These are phyloP conservation scores for Arizona elegans DNA, from an alignment of 2,113 vertebrate species.

Conservation along the genomic window DNA sequence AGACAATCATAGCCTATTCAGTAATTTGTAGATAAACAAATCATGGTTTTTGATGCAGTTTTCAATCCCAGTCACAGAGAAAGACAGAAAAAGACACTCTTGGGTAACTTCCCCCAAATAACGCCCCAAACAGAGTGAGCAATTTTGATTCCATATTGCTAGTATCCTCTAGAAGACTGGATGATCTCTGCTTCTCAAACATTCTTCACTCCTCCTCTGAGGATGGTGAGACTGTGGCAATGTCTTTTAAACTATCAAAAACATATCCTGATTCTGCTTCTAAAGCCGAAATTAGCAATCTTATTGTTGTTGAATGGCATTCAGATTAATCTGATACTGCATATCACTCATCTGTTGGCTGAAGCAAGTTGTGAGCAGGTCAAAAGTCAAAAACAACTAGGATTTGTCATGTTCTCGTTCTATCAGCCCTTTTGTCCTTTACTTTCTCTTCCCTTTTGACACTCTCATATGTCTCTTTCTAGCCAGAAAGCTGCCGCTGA, in stretches of 20 bases:
- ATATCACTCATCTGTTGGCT: neutral
- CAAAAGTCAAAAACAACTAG: neutral
- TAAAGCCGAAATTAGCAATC: neutral
- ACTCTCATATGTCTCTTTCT: neutral
- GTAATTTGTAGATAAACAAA: neutral
- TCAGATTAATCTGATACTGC: neutral
- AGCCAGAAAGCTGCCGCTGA: neutral
- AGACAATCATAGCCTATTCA: neutral
- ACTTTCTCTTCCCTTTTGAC: neutral
- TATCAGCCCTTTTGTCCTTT: neutral
- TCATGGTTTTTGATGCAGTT: neutral
- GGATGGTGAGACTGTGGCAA: neutral
- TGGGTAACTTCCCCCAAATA: neutral
- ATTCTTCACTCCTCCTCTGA: neutral
- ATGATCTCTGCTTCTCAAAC: neutral
- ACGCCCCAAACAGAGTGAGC: neutral
- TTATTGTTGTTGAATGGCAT: neutral
- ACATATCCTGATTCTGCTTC: neutral
- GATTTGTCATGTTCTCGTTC: neutral
- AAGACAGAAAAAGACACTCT: neutral
- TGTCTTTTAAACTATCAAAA: neutral
- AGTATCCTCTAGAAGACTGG: neutral
- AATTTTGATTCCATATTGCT: neutral
- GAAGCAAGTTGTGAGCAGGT: neutral
- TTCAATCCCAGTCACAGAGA: neutral